Evolutionary conservation across 1,140 invertebrate species (phyloP).

Genomic region (Dreissena rostriformis): DNA sequence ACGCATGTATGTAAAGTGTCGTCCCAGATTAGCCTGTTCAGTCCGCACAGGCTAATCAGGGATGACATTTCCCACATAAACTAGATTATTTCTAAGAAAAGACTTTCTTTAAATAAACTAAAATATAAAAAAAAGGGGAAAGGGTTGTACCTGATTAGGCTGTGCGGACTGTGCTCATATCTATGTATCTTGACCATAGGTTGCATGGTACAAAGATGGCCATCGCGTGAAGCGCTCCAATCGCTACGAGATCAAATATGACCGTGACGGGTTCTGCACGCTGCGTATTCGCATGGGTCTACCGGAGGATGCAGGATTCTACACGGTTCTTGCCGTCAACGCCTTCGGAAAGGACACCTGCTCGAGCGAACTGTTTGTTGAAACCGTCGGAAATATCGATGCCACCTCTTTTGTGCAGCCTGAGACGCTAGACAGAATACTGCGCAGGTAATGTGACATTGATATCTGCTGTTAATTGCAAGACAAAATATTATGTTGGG

Average conservation of each 20-base stretch:
- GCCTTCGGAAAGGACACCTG: slow-evolving; percentile 77
- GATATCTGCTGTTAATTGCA: slow-evolving; percentile 12
- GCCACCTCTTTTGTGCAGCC: slow-evolving; percentile 79
- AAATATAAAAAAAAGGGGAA: too few relatives aligned
- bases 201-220: slow-evolving; percentile 97
- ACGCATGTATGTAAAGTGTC: too few relatives aligned
- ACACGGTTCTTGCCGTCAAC: slow-evolving; percentile 79
- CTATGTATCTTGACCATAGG: slow-evolving; percentile 81
- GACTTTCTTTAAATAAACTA: too few relatives aligned
- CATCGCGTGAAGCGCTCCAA: slow-evolving; percentile 90
- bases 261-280: slow-evolving; percentile 90
- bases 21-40: too few relatives aligned
- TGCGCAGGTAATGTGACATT: slow-evolving; percentile 66
- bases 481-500: too few relatives aligned
- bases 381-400: slow-evolving; percentile 77
- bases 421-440: slow-evolving; percentile 77
- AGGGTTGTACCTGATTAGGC: too few relatives aligned
- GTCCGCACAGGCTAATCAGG: too few relatives aligned
- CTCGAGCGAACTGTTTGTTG: slow-evolving; percentile 77
- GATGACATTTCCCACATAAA: too few relatives aligned
- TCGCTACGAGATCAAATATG: slow-evolving; percentile 91
- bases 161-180: too few relatives aligned
- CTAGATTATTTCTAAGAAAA: too few relatives aligned
- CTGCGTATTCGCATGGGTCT: slow-evolving; percentile 91
- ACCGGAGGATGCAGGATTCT: slow-evolving; percentile 93